phyloP scores from a whole-genome alignment of 2,888 invertebrate genomes.

The Elmis aenea region DNA sequence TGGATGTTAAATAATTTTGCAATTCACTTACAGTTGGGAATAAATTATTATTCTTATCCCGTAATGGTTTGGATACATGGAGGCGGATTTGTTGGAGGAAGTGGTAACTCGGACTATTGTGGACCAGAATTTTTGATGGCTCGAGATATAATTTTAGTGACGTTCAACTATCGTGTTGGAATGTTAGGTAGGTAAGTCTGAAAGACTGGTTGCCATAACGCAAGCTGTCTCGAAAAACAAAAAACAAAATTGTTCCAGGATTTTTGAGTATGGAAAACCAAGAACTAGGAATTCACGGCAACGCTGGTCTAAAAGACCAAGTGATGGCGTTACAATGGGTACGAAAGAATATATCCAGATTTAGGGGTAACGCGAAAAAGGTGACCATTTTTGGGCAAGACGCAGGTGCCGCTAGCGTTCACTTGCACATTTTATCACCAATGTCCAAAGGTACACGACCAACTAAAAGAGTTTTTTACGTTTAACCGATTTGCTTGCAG shows the following conservation, averaged over 20 bases:
- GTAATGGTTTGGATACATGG: slow-evolving; percentile 48
- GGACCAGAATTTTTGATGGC: slow-evolving; percentile 42
- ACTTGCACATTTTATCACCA: slow-evolving; percentile 49
- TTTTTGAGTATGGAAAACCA: slow-evolving; percentile 49
- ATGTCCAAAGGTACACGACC: slow-evolving; percentile 45
- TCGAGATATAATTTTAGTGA: slow-evolving; percentile 40
- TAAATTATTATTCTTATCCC: no score
- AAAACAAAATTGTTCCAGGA: slow-evolving; percentile 33
- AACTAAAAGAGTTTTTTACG: slow-evolving; percentile 42
- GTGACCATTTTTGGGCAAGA: slow-evolving; percentile 53
- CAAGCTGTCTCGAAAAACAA: background rate
- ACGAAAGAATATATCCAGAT: slow-evolving; percentile 47
- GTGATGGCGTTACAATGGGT: slow-evolving; percentile 51
- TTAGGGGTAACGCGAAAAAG: slow-evolving; percentile 51
- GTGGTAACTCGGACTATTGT: slow-evolving; percentile 34
- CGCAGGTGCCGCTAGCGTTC: slow-evolving; percentile 49
- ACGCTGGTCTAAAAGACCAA: slow-evolving; percentile 53
- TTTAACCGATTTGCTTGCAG: slow-evolving; percentile 20
- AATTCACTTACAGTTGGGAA: no score
- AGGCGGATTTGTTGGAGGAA: slow-evolving; percentile 42
- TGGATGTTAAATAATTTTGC: no score
- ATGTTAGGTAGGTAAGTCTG: slow-evolving; percentile 34
- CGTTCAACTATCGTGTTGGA: slow-evolving; percentile 42
- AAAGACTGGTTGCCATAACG: no score
- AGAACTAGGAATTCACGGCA: slow-evolving; percentile 49